phyloP scores from a whole-genome alignment of 2,113 vertebrate genomes.

The Crotalus tigris region DNA sequence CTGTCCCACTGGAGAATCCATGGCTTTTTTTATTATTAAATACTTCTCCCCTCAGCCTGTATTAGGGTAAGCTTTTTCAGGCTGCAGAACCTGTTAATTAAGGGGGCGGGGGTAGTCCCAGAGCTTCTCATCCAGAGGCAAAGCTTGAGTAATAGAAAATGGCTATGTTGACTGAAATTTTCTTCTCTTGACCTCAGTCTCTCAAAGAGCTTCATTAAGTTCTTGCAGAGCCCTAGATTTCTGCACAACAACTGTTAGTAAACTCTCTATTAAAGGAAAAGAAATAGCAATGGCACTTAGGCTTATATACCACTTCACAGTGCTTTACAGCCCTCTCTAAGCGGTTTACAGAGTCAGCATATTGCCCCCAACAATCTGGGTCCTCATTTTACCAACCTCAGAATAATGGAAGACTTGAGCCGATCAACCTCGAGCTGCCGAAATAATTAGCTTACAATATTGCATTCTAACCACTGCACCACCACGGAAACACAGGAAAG shows the following conservation, averaged over 20 bases:
- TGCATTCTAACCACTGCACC: no score
- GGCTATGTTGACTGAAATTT: not conserved
- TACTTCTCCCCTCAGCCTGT: not conserved
- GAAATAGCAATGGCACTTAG: no score
- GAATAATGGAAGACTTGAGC: no score
- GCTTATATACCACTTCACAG: no score
- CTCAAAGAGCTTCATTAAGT: not conserved
- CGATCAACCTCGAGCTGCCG: no score
- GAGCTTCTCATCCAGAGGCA: not conserved
- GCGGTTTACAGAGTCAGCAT: no score
- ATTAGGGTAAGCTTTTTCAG: not conserved
- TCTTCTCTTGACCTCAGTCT: not conserved
- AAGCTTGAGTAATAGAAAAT: not conserved
- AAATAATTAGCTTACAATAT: no score
- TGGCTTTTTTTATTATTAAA: not conserved
- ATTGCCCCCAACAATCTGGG: no score
- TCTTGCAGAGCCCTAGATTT: not conserved
- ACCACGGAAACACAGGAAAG: not conserved
- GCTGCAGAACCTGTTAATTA: not conserved
- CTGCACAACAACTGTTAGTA: not conserved
- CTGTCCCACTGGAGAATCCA: not conserved
- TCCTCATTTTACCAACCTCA: no score
- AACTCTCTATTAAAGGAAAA: not conserved
- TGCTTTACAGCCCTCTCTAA: no score
- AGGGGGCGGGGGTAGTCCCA: not conserved